These are phyloP conservation scores for Autographa gamma DNA, from an alignment of 2,888 invertebrate species.

Conservation along the genomic window DNA sequence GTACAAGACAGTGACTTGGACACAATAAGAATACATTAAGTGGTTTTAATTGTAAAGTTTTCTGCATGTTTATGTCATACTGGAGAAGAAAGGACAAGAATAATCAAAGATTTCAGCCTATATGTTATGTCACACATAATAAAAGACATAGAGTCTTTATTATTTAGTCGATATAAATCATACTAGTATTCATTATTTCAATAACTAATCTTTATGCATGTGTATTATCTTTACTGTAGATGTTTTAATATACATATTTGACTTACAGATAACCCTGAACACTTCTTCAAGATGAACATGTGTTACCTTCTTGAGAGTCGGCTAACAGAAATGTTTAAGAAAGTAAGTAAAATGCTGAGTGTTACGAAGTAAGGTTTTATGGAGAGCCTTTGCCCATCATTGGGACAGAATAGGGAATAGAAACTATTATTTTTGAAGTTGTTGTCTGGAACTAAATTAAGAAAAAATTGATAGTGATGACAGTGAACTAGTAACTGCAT, in stretches of 20 bases:
- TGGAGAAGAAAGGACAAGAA: not conserved
- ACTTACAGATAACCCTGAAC: slow-evolving; percentile 60
- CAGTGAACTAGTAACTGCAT: too few relatives aligned
- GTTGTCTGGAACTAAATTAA: too few relatives aligned
- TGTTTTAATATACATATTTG: slow-evolving; percentile 7
- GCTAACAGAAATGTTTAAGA: slow-evolving; percentile 62
- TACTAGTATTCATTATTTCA: not conserved
- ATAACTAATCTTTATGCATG: not conserved
- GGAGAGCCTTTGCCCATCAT: too few relatives aligned
- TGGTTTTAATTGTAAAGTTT: not conserved
- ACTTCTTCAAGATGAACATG: slow-evolving; percentile 64
- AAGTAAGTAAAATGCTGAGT: slow-evolving; percentile 57
- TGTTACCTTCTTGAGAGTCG: slow-evolving; percentile 48
- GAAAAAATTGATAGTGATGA: too few relatives aligned
- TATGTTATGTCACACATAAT: not conserved
- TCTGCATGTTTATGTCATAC: slow-evolving; percentile 1
- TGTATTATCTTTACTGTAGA: not conserved
- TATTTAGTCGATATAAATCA: not conserved
- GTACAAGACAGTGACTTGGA: not conserved
- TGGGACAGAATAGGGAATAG: too few relatives aligned
- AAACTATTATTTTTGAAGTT: too few relatives aligned
- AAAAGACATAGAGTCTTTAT: too few relatives aligned
- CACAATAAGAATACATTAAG: not conserved
- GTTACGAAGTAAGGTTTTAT: too few relatives aligned
- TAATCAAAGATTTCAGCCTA: not conserved